Base-by-base conservation (phyloP, 2,797 vertebrate species). In the Anguilla megastoma region DNA sequence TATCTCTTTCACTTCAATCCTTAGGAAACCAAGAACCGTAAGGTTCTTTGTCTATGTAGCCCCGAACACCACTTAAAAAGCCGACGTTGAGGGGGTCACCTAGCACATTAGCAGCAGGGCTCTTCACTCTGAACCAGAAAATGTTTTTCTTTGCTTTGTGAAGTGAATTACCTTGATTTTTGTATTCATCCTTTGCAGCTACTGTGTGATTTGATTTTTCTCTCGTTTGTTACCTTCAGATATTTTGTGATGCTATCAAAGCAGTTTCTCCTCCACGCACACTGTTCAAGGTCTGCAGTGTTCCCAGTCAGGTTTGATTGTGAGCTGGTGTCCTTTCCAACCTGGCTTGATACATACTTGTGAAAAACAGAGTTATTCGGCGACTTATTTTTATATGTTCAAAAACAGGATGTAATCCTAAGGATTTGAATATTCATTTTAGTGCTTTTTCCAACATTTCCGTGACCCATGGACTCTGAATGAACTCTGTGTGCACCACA, bases 61-160 rank as follows among this genome's bases (percentile, higher is more conserved):
- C 7, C 41, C 14, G 50, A 85, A 84, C 69, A 45, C 45, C 84
- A 45, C 58, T 6, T 45, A 4, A 89, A 92, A 91, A 84, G 30
- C 89, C 91, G 88, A 91, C 91, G 90, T 89, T 89, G 80, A 60
- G 87, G 92, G 91, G 92, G 92, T 92, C 91, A 92, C 89, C 90
- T 86, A 85, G 74, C 87, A 86, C 89, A 89, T 87, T 90, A 88
- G 89, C 86, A 89, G 63, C 80, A 86, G 82, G 74, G 86, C 85
- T 88, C 86, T 90, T 89, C 89, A 92, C 90, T 91, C 90, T 88
- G 89, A 91, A 92, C 87, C 74, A 82, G 80, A 80, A 74, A 9
- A 5, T 30, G 74, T 82, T 88, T 86, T 3, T 56, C 83, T 86
- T 30, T 66, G 54, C 89, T 90, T 90, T 87, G 82, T 82, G 56